These are phyloP conservation scores for Malthinus flaveolus DNA, from an alignment of 2,888 invertebrate genomes.

Conservation along the genomic window DNA sequence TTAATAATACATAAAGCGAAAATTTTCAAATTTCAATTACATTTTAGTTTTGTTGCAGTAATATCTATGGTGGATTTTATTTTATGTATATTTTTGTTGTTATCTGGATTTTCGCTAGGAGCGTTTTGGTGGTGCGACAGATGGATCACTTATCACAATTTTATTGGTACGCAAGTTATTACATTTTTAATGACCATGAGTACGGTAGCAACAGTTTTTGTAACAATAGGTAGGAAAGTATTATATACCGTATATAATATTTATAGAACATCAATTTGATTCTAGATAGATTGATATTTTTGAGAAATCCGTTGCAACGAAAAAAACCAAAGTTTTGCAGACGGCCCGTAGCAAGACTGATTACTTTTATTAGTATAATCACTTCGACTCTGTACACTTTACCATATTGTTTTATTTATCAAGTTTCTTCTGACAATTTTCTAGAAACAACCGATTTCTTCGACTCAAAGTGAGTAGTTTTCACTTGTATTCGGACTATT, in stretches of 20 bases:
- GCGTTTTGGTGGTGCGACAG: not conserved
- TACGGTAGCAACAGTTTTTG: slow-evolving; percentile 22
- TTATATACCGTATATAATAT: not conserved
- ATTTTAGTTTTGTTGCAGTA: slow-evolving; percentile 8
- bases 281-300: slow-evolving; percentile 20
- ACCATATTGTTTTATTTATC: slow-evolving; percentile 22
- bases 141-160: not conserved
- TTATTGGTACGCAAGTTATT: slow-evolving; percentile 19
- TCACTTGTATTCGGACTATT: too few relatives aligned
- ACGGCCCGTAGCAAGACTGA: slow-evolving; percentile 3
- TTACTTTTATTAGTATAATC: not conserved
- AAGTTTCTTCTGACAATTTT: not conserved
- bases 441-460: slow-evolving; percentile 11
- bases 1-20: too few relatives aligned
- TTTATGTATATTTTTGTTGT: slow-evolving; percentile 9
- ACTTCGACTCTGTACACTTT: slow-evolving; percentile 5
- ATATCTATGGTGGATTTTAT: slow-evolving; percentile 13
- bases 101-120: slow-evolving; percentile 14
- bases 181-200: slow-evolving; percentile 23
- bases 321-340: slow-evolving; percentile 16
- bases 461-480: slow-evolving; percentile 14
- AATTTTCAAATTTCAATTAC: too few relatives aligned
- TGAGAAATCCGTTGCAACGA: slow-evolving; percentile 6
- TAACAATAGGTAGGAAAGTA: slow-evolving; percentile 26
- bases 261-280: not conserved